These are phyloP conservation scores for Balanococcus diminutus DNA, from an alignment of 2,888 invertebrate species.

Conservation along the genomic window DNA sequence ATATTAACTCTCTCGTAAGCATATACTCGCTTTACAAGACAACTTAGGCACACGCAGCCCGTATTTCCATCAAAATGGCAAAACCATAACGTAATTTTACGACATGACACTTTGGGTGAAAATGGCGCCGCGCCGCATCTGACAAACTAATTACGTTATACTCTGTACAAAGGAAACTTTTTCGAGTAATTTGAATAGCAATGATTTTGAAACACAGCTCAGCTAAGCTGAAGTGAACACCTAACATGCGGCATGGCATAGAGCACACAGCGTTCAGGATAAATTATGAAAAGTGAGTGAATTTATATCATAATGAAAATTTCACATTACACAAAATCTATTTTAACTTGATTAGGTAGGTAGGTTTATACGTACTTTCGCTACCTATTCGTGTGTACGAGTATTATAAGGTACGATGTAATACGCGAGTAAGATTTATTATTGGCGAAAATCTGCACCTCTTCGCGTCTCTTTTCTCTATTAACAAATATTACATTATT, in stretches of 20 bases:
- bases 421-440: conserved; percentile 3
- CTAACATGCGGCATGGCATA: too few species aligned
- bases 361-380: neutral
- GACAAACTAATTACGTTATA: neutral
- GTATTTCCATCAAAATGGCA: neutral
- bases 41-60: neutral
- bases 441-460: neutral
- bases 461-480: neutral
- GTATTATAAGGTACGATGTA: neutral
- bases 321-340: conserved; percentile 29
- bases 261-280: neutral
- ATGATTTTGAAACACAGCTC: neutral
- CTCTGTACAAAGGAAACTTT: neutral
- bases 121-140: neutral
- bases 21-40: neutral
- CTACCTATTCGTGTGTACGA: neutral
- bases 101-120: neutral
- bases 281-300: conserved; percentile 19
- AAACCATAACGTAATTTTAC: neutral
- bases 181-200: conserved; percentile 11
- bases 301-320: conserved; percentile 32
- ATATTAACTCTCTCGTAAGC: neutral
- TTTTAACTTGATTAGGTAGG: conserved; percentile 18
- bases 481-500: neutral
- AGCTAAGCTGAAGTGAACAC: too few species aligned